Conservation (phyloP, 2,113 vertebrate species). For the Ochotona princeps region DNA sequence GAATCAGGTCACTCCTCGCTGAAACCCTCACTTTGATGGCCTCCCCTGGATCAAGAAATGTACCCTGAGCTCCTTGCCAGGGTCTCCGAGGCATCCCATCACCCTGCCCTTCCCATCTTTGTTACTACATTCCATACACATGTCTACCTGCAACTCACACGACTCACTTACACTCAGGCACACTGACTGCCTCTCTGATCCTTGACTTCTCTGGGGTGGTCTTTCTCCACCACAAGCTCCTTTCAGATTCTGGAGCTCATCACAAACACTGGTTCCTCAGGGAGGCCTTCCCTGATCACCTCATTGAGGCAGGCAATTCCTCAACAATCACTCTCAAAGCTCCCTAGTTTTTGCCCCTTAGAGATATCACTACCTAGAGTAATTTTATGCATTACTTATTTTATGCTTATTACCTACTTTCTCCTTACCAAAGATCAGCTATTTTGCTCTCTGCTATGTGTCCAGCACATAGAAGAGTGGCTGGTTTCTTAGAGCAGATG, state of each 20-base stretch:
- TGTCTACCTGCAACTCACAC: too few relatives aligned
- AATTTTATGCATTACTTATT: neutral
- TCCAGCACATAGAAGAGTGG: neutral
- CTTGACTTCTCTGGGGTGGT: neutral
- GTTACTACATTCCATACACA: neutral
- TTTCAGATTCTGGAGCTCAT: slow-evolving; percentile 18
- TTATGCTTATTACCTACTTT: neutral
- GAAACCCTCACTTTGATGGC: neutral
- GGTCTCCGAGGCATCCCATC: neutral
- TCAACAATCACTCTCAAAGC: neutral
- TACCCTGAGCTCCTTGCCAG: neutral
- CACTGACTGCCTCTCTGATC: neutral
- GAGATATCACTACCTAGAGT: neutral
- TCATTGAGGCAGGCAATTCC: neutral
- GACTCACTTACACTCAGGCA: neutral
- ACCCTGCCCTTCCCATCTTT: neutral
- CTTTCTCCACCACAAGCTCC: slow-evolving; percentile 11
- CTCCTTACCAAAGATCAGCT: neutral
- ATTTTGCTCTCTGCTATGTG: neutral
- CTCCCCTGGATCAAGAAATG: neutral
- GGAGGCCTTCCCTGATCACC: neutral
- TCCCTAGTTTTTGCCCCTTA: neutral
- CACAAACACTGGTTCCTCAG: neutral
- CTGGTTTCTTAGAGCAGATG: neutral
- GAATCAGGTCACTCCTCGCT: neutral